Base-by-base conservation (phyloP, 2,888 invertebrate genomes). In the Strigamia maritima region DNA sequence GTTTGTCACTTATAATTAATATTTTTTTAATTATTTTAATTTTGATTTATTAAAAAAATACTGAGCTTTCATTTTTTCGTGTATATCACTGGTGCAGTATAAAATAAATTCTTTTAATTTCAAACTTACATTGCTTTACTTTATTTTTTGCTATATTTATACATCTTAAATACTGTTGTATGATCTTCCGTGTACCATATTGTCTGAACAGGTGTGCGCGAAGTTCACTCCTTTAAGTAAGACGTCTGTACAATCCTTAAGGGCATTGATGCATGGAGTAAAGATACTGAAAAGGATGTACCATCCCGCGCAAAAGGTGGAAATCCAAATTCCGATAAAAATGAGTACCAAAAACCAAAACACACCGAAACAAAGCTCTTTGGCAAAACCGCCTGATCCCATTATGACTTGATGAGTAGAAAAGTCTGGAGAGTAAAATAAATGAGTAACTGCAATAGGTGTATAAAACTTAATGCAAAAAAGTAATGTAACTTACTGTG, bases 381-480 rank as follows among this genome's bases (percentile, higher is more conserved):
- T 79, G 6, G 79, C 81, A n/a, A 79, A 92, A 0, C 93, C 91
- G 12, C 79, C 78, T 1, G 31, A 65, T 16, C 78, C 78, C 78
- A 78, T 78, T 6, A 4, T 77, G n/a, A 19, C 2, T 76, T 49
- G 8, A 6, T 49, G n/a, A n/a, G 16, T 10, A n/a, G 49, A 3
- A n/a, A 49, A 31, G 31, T 31, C 31, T 31, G 31, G 6, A 31
- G 6, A 31, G 31, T 31, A 31, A 31, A 31, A 31, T 6, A 2
- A 31, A 31, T 31, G 31, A 31, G 31, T 6, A n/a, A n/a, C n/a
- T n/a, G n/a, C 6, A 2, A 31, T 31, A 4, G 2, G 31, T 31
- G 31, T 6, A 31, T 2, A 4, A 31, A 31, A 31, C 3, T 31
- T 2, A 31, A 31, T 31, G 2, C 6, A 2, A n/a, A n/a, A n/a